These are phyloP conservation scores for Ctena decussata DNA, from an alignment of 2,888 invertebrate genomes.

Conservation along the genomic window DNA sequence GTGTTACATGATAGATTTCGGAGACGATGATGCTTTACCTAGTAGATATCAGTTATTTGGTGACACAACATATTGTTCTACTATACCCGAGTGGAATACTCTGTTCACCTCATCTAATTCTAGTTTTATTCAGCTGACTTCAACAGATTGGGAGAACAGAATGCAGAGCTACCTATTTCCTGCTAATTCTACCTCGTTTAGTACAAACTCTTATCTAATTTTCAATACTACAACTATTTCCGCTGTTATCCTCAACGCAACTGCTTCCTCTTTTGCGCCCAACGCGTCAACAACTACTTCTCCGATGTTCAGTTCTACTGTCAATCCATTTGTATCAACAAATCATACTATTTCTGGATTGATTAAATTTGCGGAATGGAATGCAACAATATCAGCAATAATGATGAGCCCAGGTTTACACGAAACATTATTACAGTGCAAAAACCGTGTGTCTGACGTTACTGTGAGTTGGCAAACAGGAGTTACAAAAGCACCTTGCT, in stretches of 20 bases:
- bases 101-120: neutral
- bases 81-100: conserved; percentile 53
- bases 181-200: neutral
- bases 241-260: neutral
- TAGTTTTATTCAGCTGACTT: conserved; percentile 29
- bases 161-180: neutral
- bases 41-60: conserved; percentile 62
- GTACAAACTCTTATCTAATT: neutral
- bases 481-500: too few relatives aligned
- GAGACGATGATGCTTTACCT: conserved; percentile 42
- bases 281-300: neutral
- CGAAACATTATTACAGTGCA: too few relatives aligned
- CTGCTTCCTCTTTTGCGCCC: neutral
- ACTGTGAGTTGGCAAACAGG: too few relatives aligned
- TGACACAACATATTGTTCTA: conserved; percentile 38
- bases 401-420: too few relatives aligned
- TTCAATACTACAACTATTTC: neutral
- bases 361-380: neutral
- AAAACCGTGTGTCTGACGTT: too few relatives aligned
- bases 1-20: conserved; percentile 67
- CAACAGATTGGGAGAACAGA: conserved; percentile 31
- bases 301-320: neutral
- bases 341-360: neutral
- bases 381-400: too few relatives aligned
- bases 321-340: neutral